Conservation (phyloP, 92 coral and sea anemone genomes). For the Hydrozoanthus gracilis region DNA sequence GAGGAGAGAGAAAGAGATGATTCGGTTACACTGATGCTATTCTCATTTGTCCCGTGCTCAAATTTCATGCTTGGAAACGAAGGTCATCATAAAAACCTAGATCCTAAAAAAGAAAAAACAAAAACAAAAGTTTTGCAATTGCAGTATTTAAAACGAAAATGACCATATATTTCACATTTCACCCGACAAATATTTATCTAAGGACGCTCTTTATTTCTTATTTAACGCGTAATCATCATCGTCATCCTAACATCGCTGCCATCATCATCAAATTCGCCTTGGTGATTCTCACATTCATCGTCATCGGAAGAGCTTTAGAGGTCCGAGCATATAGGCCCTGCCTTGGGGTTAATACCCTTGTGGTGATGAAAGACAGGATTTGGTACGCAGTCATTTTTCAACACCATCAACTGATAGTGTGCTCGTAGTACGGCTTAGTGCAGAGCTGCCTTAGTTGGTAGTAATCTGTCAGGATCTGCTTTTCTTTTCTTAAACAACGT, state of each 20-base stretch:
- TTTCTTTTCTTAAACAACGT: neutral
- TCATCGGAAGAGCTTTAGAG: conserved; percentile 67
- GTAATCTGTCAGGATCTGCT: conserved; percentile 10
- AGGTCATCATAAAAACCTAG: neutral
- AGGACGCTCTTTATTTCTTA: too few relatives aligned
- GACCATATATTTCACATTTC: too few relatives aligned
- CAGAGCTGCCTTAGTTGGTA: neutral
- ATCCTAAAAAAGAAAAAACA: neutral
- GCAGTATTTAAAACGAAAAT: too few relatives aligned
- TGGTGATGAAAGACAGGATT: neutral
- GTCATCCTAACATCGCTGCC: too few relatives aligned
- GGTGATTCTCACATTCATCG: conserved; percentile 49
- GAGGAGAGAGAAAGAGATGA: neutral
- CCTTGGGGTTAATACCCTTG: conserved; percentile 9
- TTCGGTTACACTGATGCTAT: conserved; percentile 4
- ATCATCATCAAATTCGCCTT: too few relatives aligned
- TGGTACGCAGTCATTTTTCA: neutral
- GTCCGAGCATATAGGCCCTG: conserved; percentile 47
- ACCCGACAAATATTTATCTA: too few relatives aligned
- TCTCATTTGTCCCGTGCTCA: conserved; percentile 1
- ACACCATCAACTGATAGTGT: neutral
- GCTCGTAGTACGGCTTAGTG: too few relatives aligned
- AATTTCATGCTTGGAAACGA: neutral
- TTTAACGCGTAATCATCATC: too few relatives aligned
- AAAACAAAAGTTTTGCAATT: neutral